Evolutionary conservation across 30 jellyfish, hydroid and myxozoan species (phyloP).

Genomic region (Cassiopea xamachana): DNA sequence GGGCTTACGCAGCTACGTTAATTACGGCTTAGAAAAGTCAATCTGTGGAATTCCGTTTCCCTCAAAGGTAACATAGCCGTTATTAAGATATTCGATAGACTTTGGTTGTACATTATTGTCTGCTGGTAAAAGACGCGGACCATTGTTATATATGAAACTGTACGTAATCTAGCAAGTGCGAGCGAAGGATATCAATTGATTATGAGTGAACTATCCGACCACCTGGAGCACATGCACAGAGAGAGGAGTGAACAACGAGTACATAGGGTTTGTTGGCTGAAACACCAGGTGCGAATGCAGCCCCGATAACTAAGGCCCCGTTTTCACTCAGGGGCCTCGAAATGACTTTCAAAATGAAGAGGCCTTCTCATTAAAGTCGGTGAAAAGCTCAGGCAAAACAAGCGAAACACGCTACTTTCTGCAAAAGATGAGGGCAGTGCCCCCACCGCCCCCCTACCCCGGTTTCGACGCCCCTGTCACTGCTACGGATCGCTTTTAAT

Average conservation of each 20-base stretch:
- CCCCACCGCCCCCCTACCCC: no score
- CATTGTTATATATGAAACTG: background rate
- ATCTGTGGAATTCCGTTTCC: background rate
- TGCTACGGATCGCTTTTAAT: no score
- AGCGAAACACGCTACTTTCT: no score
- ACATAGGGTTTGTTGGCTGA: no score
- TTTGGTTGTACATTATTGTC: background rate
- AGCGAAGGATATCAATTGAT: background rate
- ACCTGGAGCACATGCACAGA: background rate
- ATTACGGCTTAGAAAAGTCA: background rate
- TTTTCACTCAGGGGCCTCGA: no score
- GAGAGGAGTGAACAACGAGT: background rate
- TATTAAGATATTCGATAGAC: background rate
- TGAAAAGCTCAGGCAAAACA: no score
- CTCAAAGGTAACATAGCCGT: background rate
- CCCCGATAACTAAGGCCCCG: no score
- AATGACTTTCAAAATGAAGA: no score
- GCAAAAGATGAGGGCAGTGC: no score
- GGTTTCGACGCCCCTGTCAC: no score
- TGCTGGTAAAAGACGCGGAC: background rate
- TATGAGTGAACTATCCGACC: background rate
- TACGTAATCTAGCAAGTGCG: background rate
- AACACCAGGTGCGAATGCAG: no score
- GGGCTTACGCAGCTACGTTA: background rate
- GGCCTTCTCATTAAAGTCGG: no score